A percentile compares a stretch with the other conserved stretches of the same genome.
Evolutionary conservation across 2,797 vertebrate genomes (phyloP).

Genomic region (Megaceryle alcyon): DNA sequence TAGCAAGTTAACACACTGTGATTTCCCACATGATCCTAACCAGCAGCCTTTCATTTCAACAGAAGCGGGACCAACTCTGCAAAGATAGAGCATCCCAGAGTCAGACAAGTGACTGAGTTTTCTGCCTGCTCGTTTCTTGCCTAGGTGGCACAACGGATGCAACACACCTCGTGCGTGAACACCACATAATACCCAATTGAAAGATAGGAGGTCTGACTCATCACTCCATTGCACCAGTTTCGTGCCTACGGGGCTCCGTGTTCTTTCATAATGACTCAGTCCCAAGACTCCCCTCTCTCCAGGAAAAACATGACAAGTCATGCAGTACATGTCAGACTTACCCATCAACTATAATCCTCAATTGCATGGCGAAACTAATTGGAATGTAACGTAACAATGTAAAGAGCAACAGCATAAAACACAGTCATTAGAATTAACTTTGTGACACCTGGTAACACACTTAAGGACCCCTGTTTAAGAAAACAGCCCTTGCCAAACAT

Average conservation of each 20-base stretch:
- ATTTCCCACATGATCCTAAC: neutral
- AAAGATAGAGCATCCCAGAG: neutral
- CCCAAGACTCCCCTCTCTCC: conserved; percentile 42
- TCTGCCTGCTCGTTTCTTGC: neutral
- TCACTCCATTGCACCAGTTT: conserved; percentile 27
- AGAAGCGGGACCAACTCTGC: neutral
- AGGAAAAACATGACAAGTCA: conserved; percentile 64
- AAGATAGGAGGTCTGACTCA: conserved; percentile 60
- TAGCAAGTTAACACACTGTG: neutral
- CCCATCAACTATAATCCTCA: neutral
- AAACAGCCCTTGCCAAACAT: neutral
- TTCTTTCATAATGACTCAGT: conserved; percentile 63
- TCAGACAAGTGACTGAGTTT: neutral
- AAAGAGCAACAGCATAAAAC: conserved; percentile 16
- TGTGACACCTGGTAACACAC: neutral
- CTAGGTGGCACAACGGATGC: conserved; percentile 13
- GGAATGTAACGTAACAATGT: neutral
- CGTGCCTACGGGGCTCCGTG: conserved; percentile 34
- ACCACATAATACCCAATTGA: neutral
- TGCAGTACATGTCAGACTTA: conserved; percentile 33
- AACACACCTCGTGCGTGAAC: neutral
- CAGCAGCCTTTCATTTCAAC: neutral
- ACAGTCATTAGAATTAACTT: neutral
- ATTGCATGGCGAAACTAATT: conserved; percentile 24
- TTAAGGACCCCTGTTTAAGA: neutral